Evolutionary conservation across 1,140 invertebrate genomes (phyloP), one percentile per base, ranked within the genome.

Genomic region (Streblospio benedicti): DNA sequence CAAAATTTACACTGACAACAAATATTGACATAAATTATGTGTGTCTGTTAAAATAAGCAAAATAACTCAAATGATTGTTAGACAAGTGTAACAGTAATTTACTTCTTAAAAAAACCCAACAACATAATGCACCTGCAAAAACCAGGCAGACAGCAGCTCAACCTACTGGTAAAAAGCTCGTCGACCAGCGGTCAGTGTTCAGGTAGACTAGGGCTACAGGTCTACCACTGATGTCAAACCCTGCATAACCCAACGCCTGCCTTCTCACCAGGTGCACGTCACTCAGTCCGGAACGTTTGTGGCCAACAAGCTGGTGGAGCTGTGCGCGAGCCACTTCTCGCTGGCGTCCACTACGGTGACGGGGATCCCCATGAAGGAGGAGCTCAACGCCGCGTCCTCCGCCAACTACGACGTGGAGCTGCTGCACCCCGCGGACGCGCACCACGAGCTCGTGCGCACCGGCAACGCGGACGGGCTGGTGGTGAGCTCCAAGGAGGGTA

Each of bases 311-410:
- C 57, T 81, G 38, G 69, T 77, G 6, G 63, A 74, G 51, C 67
- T 82, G 18, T 78, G 76, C 3, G 73, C 80, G 60, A 71, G 74
- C 32, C 93, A 97, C 76, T 97, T 94, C 69, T 85, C 90, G 72
- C 78, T 98, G n/a, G 87, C 91, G 0, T 93, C 89, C 54, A 97
- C 94, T 14, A 96, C 92, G 0, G 93, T 98, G 0, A 97, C 93
- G 27, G 93, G 93, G 23, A 98, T 98, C 69, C 94, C 93, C 3
- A 98, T 98, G 94, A 98, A 98, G 81, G 94, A 98, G 80, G 94
- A 98, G 79, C 93, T 97, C 80, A 97, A 97, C 79, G 92, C 94
- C 0, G 93, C 88, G 76, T 95, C 92, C 0, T 97, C 93, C 50
- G 91, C 93, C 0, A 97, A 97, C 80, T 98, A 98, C 74, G 93